Base-by-base conservation (phyloP, 1,140 invertebrate species). In the Frieseomelitta varia region DNA sequence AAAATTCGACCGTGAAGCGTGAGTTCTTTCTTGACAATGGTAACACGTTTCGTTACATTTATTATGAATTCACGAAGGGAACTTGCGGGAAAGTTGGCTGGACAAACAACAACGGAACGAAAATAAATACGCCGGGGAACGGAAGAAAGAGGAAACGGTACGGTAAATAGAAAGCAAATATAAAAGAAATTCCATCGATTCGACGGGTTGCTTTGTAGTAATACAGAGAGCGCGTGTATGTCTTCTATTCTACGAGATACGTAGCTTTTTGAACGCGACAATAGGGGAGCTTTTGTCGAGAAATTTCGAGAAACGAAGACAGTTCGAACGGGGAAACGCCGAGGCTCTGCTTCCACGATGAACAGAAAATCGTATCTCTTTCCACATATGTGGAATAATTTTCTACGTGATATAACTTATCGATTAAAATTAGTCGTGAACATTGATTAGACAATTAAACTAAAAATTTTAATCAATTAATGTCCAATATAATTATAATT, bases 121-220 rank as follows among this genome's bases (percentile, higher is more conserved):
- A 27, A 24, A 47, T 24, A 39, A 68, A 56, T 30, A 39, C 30
- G 12, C 12, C 24, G 24, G 24, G 58, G 24, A 61, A 61, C 58
- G 58, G 58, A 56, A 53, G 58, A 39, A 53, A 65, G n/a, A n/a
- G 58, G 53, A 74, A 47, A 65, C 56, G 79, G 71, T 53, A 30
- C 47, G 79, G 39, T 63, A 71, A 81, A 81, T 81, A 65, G 71
- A 74, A 81, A 55, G 71, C 79, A 81, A 81, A 81, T 81, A 74
- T 65, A 53, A 61, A 58, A 81, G 58, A 47, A 81, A 81, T 74
- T 74, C 71, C 47, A 65, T 81, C 24, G 79, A 74, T 21, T 53
- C 79, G 56, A 72, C 47, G 12, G 72, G 19, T 56, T 56, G 39
- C 56, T 51, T 69, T 56, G 71, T 19, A 71, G 30, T 15, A 53